Conservation (phyloP, 2,888 invertebrate genomes). For the Drosophila yooni region DNA sequence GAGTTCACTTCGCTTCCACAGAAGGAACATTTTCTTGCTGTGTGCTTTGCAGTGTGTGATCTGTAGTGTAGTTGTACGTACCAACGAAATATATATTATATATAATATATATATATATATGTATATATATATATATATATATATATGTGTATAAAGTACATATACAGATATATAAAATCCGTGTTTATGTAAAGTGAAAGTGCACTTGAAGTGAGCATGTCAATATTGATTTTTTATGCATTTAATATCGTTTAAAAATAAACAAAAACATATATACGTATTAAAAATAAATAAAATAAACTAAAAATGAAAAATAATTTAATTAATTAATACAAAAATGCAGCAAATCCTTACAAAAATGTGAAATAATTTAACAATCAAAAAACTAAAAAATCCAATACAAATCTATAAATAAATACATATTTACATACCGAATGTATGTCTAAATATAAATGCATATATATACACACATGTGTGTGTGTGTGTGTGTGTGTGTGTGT, state of each 20-base stretch:
- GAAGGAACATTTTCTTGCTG: constrained; percentile 59
- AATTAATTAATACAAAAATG: not conserved
- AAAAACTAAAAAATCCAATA: not conserved
- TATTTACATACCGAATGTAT: constrained; percentile 4
- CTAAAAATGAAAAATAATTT: no score
- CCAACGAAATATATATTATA: constrained; percentile 20
- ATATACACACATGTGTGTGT: constrained; percentile 10
- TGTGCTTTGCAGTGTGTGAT: constrained; percentile 59
- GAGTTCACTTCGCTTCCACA: constrained; percentile 74
- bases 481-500: not conserved
- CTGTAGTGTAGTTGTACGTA: constrained; percentile 74
- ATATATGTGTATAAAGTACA: constrained; percentile 8
- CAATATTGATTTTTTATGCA: not conserved
- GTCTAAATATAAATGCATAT: constrained; percentile 12
- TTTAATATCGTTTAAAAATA: not conserved
- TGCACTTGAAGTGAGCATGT: constrained; percentile 23
- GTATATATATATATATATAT: constrained; percentile 17
- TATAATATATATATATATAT: constrained; percentile 7
- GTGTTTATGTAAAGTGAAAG: constrained; percentile 32
- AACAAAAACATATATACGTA: not conserved
- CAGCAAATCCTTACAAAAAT: not conserved
- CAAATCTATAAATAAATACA: constrained; percentile 6
- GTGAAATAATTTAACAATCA: not conserved
- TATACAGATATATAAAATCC: constrained; percentile 8
- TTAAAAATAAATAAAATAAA: not conserved